These are phyloP conservation scores for Hydropsyche tenuis DNA, from an alignment of 1,140 invertebrate species.

Conservation along the genomic window DNA sequence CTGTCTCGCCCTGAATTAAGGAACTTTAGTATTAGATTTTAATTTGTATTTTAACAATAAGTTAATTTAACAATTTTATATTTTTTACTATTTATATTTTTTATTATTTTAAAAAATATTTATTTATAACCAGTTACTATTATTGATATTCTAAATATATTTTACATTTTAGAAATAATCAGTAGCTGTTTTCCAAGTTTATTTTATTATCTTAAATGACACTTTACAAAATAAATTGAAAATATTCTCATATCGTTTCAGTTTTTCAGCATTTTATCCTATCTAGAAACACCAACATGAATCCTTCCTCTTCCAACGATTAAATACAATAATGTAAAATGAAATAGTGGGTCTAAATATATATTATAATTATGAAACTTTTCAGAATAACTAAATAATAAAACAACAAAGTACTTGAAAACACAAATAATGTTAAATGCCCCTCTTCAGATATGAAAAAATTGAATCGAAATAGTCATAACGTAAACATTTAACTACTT, in stretches of 20 bases:
- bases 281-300: too few relatives aligned
- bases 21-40: slow-evolving; percentile 82
- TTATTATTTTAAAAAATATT: neutral
- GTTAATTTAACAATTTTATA: slow-evolving; percentile 4
- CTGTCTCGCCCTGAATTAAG: slow-evolving; percentile 78
- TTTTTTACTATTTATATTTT: slow-evolving; percentile 4
- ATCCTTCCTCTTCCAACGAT: neutral
- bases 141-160: neutral
- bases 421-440: too few relatives aligned
- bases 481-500: too few relatives aligned
- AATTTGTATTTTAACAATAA: neutral
- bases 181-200: neutral
- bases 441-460: too few relatives aligned
- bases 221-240: too few relatives aligned
- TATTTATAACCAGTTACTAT: neutral
- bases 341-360: neutral
- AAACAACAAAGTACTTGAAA: too few relatives aligned
- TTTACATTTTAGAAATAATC: neutral
- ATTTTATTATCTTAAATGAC: too few relatives aligned
- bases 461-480: too few relatives aligned
- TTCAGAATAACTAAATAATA: too few relatives aligned
- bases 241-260: too few relatives aligned
- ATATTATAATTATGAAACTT: too few relatives aligned
- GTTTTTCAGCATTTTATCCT: too few relatives aligned
- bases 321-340: neutral